Conservation (phyloP, 23 tunicate species). For the Pegea sp. region DNA sequence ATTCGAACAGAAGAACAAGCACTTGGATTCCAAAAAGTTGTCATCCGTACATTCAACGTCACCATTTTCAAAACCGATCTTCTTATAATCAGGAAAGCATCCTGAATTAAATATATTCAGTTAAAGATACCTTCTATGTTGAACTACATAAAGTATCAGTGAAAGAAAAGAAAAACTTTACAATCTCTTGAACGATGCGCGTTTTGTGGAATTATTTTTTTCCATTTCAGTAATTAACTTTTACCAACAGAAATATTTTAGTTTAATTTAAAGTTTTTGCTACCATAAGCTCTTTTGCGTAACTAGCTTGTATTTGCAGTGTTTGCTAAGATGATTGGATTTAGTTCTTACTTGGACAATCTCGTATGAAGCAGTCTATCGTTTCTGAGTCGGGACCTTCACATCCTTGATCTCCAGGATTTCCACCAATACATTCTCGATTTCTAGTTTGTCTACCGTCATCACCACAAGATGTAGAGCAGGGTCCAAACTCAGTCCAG, state of each 20-base stretch:
- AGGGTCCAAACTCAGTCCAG: conserved; percentile 10
- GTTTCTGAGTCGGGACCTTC: conserved; percentile 2
- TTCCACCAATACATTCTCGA: conserved; percentile 6
- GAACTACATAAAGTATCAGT: no score
- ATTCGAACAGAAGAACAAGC: conserved; percentile 12
- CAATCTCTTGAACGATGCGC: no score
- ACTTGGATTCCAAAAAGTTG: conserved; percentile 7
- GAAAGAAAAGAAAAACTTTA: no score
- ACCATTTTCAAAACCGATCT: conserved; percentile 10
- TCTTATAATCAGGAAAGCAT: conserved; percentile 17
- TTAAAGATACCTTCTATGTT: no score
- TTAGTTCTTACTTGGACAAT: conserved; percentile 25
- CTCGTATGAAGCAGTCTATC: conserved; percentile 2
- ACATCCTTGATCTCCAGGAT: conserved; percentile 11
- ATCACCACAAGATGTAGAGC: conserved; percentile 8
- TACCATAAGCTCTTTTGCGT: no score
- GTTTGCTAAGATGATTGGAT: no score
- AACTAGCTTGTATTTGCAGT: no score
- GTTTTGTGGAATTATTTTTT: no score
- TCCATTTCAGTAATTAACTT: no score
- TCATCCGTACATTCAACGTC: conserved; percentile 12
- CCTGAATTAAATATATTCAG: conserved; percentile 8
- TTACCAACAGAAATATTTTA: no score
- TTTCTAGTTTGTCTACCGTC: conserved; percentile 3
- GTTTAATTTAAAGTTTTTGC: no score